Base-by-base conservation (phyloP, 2,797 vertebrate species). In the Buphagus erythrorhynchus region DNA sequence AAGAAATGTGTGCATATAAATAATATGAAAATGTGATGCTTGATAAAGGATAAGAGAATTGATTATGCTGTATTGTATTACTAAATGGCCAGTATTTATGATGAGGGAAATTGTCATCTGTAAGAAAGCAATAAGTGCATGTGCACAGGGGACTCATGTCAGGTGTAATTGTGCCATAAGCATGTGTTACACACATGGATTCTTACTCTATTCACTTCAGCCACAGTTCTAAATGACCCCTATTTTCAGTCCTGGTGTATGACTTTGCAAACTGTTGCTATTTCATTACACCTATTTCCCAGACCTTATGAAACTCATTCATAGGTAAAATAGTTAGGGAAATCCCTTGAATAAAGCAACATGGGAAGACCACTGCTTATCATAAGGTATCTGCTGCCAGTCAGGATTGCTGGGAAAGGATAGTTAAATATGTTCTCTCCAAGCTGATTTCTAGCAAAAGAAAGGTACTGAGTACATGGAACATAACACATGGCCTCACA, bases 1-100 rank as follows among this genome's bases (percentile, higher is more conserved):
- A 85, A 93, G 92, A 91, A 77, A 65, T 62, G 31, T 85, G 45
- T 80, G 55, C 38, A 46, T 90, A 43, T 90, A 81, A 86, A 74
- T 92, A 61, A 55, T 65, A 67, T 24, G 66, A 84, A 94, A 79
- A 91, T 48, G 8, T 42, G n/a, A 33, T 84, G 21, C 65, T 71
- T 79, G 59, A 84, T 90, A 77, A 85, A 93, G 63, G 57, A 36
- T 40, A 72, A 81, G 67, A 79, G 57, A 81, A 69, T 12, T 90
- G 74, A 72, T 93, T 69, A 45, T 90, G 57, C 67, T 33, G 5
- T 88, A 67, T 45, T 93, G 36, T 76, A 17, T 80, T 61, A 62
- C 78, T 80, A 68, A 69, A 81, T 22, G 4, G 38, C 18, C 36
- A 55, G 26, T 89, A 49, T 82, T 90, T 94, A 72, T 67, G 46